Percentiles rank a stretch among this genome's conserved stretches.
phyloP scores from a whole-genome alignment of 2,888 invertebrate species.

The Psylliodes chrysocephalus region DNA sequence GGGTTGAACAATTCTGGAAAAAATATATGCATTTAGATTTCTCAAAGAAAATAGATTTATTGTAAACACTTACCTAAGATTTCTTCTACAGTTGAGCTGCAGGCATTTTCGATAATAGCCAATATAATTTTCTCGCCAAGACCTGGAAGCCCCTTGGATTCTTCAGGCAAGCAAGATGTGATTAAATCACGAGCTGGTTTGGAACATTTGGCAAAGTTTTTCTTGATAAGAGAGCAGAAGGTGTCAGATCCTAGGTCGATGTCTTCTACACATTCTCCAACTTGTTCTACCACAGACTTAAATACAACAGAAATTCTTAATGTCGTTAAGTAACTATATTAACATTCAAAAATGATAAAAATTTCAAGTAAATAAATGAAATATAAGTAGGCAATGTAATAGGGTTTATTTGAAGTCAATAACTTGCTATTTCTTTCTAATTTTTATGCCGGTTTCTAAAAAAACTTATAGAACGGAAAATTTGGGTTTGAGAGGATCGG shows the following conservation, averaged over 20 bases:
- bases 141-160: slow-evolving; percentile 35
- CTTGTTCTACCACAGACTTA: slow-evolving; percentile 21
- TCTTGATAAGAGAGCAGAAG: slow-evolving; percentile 38
- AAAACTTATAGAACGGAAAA: too few relatives aligned
- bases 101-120: slow-evolving; percentile 36
- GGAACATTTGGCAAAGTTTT: slow-evolving; percentile 36
- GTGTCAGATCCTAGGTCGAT: slow-evolving; percentile 41
- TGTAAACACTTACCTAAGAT: slow-evolving; percentile 42
- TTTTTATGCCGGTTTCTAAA: too few relatives aligned
- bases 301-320: too few relatives aligned
- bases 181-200: slow-evolving; percentile 37
- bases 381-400: too few relatives aligned
- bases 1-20: slow-evolving; percentile 44
- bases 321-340: too few relatives aligned
- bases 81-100: slow-evolving; percentile 42
- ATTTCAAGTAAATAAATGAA: too few relatives aligned
- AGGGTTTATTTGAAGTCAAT: too few relatives aligned
- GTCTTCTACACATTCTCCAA: slow-evolving; percentile 26
- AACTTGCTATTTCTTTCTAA: too few relatives aligned
- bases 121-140: slow-evolving; percentile 29
- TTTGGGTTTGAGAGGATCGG: too few relatives aligned
- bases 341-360: too few relatives aligned
- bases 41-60: too few relatives aligned
- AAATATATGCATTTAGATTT: too few relatives aligned
- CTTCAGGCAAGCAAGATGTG: slow-evolving; percentile 35